These are phyloP conservation scores for Tragelaphus buxtoni DNA, from an alignment of 2,113 vertebrate genomes.

Conservation along the genomic window DNA sequence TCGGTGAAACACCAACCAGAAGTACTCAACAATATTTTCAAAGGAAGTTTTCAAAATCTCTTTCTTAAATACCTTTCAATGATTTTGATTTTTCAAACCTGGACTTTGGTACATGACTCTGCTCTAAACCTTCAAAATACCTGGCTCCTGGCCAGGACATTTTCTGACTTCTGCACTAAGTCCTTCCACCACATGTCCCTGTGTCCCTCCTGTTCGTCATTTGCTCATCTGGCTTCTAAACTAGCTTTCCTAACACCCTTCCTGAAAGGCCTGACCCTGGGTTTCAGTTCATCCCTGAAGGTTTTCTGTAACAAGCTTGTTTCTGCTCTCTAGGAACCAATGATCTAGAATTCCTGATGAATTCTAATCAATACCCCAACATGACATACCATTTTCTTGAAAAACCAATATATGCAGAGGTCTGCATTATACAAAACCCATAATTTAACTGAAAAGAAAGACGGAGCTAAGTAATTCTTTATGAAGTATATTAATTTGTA, in stretches of 20 bases:
- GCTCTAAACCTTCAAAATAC: neutral
- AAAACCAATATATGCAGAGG: neutral
- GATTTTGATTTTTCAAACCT: neutral
- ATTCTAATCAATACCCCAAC: neutral
- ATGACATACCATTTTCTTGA: neutral
- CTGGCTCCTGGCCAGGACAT: neutral
- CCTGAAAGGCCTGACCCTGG: neutral
- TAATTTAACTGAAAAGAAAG: neutral
- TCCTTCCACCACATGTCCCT: neutral
- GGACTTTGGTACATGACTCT: neutral
- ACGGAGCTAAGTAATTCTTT: neutral
- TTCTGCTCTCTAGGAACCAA: neutral
- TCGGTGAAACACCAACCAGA: neutral
- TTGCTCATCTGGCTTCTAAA: neutral
- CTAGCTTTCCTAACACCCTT: neutral
- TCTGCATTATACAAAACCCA: neutral
- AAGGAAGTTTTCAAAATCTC: neutral
- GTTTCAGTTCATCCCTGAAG: neutral
- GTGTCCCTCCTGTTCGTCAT: neutral
- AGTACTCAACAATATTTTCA: neutral
- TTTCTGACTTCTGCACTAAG: neutral
- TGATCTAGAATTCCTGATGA: neutral
- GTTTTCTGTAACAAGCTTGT: neutral
- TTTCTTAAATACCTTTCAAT: neutral
- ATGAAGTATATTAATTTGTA: neutral